A percentile compares a stretch with the other conserved stretches of the same genome.
phyloP scores from a whole-genome alignment of 2,888 invertebrate species.

The Stratiomys singularior region DNA sequence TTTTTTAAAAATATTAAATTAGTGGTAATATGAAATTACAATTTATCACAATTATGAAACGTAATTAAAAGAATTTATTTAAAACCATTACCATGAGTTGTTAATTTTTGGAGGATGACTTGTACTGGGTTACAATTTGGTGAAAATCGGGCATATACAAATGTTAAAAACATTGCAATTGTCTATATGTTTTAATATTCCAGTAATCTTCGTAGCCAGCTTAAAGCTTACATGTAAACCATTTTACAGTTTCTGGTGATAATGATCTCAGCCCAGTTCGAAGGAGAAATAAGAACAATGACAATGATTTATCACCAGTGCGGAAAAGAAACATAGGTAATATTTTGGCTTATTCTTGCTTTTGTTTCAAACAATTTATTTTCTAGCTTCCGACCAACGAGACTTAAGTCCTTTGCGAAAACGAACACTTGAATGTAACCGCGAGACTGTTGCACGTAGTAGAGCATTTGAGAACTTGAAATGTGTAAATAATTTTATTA shows the following conservation, averaged over 20 bases:
- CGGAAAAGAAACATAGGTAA: slow-evolving; percentile 55
- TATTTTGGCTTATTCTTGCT: not conserved
- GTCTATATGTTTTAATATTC: not conserved
- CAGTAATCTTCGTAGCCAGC: not conserved
- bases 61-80: slow-evolving; percentile 12
- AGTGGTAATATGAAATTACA: slow-evolving; percentile 16
- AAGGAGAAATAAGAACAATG: not conserved
- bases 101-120: not conserved
- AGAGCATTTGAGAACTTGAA: too few species aligned
- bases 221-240: not conserved
- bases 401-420: not conserved
- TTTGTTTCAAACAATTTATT: not conserved
- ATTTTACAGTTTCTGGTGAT: slow-evolving; percentile 32
- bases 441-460: too few species aligned
- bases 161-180: too few species aligned
- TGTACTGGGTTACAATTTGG: too few species aligned
- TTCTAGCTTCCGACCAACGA: not conserved
- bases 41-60: not conserved
- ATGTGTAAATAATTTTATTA: too few species aligned
- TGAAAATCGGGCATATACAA: too few species aligned
- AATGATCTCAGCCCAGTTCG: slow-evolving; percentile 53
- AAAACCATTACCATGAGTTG: not conserved
- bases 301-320: slow-evolving; percentile 53
- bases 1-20: slow-evolving; percentile 9
- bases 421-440: too few species aligned